Conservation (phyloP, 2,113 vertebrate genomes). For the Chunga burmeisteri region DNA sequence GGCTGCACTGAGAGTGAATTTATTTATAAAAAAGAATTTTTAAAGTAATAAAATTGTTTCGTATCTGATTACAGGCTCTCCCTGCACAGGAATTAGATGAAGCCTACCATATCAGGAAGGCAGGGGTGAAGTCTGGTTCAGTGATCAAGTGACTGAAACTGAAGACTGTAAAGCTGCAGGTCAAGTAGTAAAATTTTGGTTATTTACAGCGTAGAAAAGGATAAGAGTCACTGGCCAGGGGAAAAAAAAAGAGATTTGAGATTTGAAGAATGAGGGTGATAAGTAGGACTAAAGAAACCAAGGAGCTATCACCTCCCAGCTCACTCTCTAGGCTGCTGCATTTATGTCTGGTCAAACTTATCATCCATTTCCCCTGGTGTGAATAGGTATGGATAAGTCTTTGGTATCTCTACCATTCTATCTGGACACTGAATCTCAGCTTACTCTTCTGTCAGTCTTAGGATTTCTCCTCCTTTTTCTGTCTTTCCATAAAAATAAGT, state of each 20-base stretch:
- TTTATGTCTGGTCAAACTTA: neutral
- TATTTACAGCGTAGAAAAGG: neutral
- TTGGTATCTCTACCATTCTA: neutral
- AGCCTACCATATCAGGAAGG: neutral
- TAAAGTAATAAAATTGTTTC: neutral
- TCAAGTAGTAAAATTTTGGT: neutral
- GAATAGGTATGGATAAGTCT: neutral
- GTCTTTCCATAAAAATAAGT: neutral
- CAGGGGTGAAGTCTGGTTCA: slow-evolving; percentile 16
- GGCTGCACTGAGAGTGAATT: neutral
- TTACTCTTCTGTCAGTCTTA: neutral
- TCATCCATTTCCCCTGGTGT: neutral
- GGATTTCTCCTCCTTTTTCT: neutral
- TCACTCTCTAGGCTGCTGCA: neutral
- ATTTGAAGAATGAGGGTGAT: neutral
- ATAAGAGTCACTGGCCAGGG: neutral
- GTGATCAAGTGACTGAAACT: neutral
- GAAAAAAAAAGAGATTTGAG: neutral
- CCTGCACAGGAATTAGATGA: neutral
- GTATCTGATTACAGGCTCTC: neutral
- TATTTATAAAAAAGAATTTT: neutral
- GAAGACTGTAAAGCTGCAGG: neutral
- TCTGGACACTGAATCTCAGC: neutral
- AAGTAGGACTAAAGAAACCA: neutral
- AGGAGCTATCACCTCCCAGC: neutral